A percentile compares a stretch with the other conserved stretches of the same genome.
Conservation (phyloP, 2,797 vertebrate species). For the Pampus argenteus region DNA sequence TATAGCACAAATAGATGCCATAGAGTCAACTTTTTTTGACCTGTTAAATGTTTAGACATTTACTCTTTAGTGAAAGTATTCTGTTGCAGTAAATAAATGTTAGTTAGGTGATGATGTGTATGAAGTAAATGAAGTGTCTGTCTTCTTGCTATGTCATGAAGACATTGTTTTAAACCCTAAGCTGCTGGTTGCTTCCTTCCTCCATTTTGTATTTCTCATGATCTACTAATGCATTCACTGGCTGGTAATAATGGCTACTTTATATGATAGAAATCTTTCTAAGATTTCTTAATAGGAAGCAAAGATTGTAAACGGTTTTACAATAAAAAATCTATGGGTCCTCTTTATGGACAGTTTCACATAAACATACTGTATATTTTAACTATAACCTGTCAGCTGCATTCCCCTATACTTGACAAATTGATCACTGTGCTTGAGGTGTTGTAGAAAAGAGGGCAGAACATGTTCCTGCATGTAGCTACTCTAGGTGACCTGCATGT, state of each 20-base stretch:
- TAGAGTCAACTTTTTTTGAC: neutral
- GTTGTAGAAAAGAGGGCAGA: constrained; percentile 1
- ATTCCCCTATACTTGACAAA: neutral
- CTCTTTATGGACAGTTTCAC: neutral
- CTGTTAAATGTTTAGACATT: neutral
- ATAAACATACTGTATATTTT: neutral
- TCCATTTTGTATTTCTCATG: neutral
- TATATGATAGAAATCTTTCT: neutral
- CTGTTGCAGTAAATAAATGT: neutral
- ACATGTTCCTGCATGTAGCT: constrained; percentile 21
- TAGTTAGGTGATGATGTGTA: constrained; percentile 4
- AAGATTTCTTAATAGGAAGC: too few species aligned
- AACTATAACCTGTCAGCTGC: constrained; percentile 1
- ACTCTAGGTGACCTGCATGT: constrained; percentile 9
- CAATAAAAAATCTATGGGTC: neutral
- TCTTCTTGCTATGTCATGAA: constrained; percentile 9
- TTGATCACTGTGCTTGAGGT: neutral
- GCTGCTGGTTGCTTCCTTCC: neutral
- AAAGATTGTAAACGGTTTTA: too few species aligned
- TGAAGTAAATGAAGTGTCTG: neutral
- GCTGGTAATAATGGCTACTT: neutral
- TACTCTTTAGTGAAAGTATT: neutral
- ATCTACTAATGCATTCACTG: constrained; percentile 4
- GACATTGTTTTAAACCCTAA: neutral
- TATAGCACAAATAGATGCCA: neutral